These are phyloP conservation scores for Neoarius graeffei DNA, from an alignment of 2,113 vertebrate genomes.

Conservation along the genomic window DNA sequence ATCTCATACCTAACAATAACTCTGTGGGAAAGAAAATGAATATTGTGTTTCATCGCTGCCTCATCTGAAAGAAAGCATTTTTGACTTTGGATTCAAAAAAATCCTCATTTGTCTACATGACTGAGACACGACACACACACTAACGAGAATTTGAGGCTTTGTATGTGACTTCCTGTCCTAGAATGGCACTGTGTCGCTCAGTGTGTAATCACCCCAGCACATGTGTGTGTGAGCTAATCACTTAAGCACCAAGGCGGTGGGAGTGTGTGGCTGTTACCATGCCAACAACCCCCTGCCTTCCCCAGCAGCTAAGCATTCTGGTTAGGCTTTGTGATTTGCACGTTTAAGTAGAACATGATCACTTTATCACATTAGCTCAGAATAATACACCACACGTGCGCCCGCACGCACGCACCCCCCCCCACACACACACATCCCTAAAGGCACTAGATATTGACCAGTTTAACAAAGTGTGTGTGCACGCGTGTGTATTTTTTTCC, in stretches of 20 bases:
- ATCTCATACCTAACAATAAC: background rate
- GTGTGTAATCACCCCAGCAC: constrained; percentile 47
- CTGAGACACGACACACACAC: background rate
- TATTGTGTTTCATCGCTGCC: background rate
- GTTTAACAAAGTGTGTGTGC: background rate
- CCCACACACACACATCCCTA: background rate
- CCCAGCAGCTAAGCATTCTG: constrained; percentile 44
- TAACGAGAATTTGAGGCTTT: constrained; percentile 22
- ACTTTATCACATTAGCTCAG: constrained; percentile 47
- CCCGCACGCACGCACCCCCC: background rate
- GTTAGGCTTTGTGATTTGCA: constrained; percentile 36
- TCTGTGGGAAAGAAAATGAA: background rate
- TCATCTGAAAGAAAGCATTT: background rate
- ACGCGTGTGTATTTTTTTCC: background rate
- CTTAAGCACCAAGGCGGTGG: constrained; percentile 45
- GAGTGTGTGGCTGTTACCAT: constrained; percentile 44
- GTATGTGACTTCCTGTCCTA: constrained; percentile 46
- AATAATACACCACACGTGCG: constrained; percentile 18
- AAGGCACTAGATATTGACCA: background rate
- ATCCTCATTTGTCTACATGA: background rate
- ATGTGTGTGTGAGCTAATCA: constrained; percentile 50
- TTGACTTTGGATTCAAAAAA: background rate
- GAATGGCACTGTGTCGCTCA: constrained; percentile 42
- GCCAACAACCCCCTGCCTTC: constrained; percentile 47
- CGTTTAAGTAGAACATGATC: constrained; percentile 44